A percentile compares a stretch with the other conserved stretches of the same genome.
These are phyloP conservation scores for Eulithis prunata DNA, from an alignment of 2,888 invertebrate species.

Conservation along the genomic window DNA sequence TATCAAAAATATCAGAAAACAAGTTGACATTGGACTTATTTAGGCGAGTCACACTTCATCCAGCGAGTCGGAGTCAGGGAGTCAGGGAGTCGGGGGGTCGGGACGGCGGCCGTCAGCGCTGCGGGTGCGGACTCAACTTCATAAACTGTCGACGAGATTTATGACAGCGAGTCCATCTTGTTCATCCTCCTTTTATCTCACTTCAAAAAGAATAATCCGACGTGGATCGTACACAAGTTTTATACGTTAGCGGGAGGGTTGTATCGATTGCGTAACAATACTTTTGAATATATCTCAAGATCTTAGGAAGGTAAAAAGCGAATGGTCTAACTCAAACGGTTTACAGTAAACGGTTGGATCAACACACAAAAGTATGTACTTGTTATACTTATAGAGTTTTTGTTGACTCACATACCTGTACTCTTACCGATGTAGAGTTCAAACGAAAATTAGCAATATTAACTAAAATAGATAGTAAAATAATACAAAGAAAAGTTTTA, in stretches of 20 bases:
- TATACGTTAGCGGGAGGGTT: neutral
- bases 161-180: slow-evolving; percentile 12
- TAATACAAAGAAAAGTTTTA: too few species aligned
- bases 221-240: slow-evolving; percentile 5
- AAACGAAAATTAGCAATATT: too few species aligned
- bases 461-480: too few species aligned
- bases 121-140: neutral
- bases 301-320: neutral
- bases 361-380: neutral
- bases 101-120: neutral
- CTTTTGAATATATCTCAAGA: slow-evolving; percentile 2
- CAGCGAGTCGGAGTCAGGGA: too few species aligned
- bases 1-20: too few species aligned
- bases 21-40: too few species aligned
- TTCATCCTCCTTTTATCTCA: slow-evolving; percentile 17
- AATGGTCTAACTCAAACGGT: slow-evolving; percentile 4
- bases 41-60: too few species aligned
- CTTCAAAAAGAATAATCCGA: slow-evolving; percentile 22
- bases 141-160: slow-evolving; percentile 18
- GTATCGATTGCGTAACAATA: slow-evolving; percentile 5
- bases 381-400: too few species aligned
- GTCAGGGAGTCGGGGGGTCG: neutral
- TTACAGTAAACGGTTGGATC: neutral
- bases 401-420: too few species aligned
- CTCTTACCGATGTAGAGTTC: too few species aligned